Conservation (phyloP, 2,797 vertebrate species). For the Anolis apletophallus region DNA sequence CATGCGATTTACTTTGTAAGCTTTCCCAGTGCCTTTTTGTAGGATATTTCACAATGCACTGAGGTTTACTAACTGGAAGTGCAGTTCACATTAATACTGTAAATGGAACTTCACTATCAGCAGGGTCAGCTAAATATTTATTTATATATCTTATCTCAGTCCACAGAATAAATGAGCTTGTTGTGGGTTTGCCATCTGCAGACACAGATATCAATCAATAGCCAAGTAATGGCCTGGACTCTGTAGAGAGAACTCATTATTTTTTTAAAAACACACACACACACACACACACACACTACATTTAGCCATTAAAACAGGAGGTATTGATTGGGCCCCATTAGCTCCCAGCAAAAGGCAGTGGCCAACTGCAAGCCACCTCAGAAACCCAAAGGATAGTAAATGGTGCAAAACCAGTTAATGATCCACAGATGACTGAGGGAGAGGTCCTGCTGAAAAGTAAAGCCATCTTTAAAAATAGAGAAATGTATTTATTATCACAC, state of each 20-base stretch:
- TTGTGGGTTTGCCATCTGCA: conserved; percentile 64
- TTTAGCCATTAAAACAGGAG: conserved; percentile 70
- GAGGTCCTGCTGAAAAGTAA: conserved; percentile 59
- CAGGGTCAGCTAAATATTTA: conserved; percentile 46
- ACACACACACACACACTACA: too few relatives aligned
- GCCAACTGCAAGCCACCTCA: conserved; percentile 49
- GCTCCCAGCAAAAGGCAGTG: conserved; percentile 62
- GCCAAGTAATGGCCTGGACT: conserved; percentile 60
- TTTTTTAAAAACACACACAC: too few relatives aligned
- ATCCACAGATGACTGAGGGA: conserved; percentile 39
- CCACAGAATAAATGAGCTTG: conserved; percentile 61
- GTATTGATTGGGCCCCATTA: conserved; percentile 59
- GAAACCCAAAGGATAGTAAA: conserved; percentile 57
- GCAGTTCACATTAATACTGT: conserved; percentile 32
- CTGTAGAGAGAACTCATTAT: conserved; percentile 68
- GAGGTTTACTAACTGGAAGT: conserved; percentile 47
- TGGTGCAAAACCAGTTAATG: conserved; percentile 49
- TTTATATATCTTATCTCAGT: conserved; percentile 48
- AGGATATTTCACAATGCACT: conserved; percentile 32
- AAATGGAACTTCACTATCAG: conserved; percentile 39
- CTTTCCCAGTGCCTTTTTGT: conserved; percentile 38
- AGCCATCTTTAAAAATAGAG: conserved; percentile 56
- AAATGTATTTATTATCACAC: conserved; percentile 51
- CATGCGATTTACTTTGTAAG: background rate
- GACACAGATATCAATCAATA: conserved; percentile 62